Evolutionary conservation across 2,888 invertebrate genomes (phyloP).

Genomic region (Pyrrhosoma nymphula): DNA sequence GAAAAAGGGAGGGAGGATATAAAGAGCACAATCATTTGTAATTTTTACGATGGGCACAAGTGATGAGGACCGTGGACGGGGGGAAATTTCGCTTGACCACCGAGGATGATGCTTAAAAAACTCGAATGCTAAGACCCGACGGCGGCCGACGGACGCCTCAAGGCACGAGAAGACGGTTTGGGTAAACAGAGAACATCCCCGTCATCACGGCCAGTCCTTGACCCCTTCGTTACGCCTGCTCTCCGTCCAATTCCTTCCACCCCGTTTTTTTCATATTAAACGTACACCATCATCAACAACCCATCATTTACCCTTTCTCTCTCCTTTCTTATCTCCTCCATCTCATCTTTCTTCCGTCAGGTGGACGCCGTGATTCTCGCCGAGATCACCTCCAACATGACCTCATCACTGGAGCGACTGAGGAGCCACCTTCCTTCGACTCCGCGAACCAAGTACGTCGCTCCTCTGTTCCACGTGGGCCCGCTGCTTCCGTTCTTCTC

Average conservation of each 20-base stretch:
- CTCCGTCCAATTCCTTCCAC: not conserved
- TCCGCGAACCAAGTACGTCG: slow-evolving; percentile 65
- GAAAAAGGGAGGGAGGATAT: not conserved
- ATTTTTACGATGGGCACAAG: not conserved
- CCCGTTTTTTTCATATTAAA: not conserved
- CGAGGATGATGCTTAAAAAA: not conserved
- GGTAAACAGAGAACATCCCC: not conserved
- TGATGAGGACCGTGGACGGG: not conserved
- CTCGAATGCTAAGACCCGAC: not conserved
- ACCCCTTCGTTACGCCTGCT: slow-evolving; percentile 8
- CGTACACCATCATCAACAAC: slow-evolving; percentile 25
- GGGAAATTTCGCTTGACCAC: not conserved
- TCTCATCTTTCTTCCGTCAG: slow-evolving; percentile 48
- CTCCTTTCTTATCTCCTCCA: not conserved
- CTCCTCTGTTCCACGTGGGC: slow-evolving; percentile 55
- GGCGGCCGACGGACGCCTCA: not conserved
- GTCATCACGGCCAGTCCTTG: slow-evolving; percentile 40
- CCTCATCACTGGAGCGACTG: slow-evolving; percentile 53
- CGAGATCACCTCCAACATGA: slow-evolving; percentile 57
- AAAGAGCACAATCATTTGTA: not conserved
- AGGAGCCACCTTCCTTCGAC: slow-evolving; percentile 56
- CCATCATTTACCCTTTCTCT: not conserved
- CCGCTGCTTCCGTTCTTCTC: slow-evolving; percentile 52
- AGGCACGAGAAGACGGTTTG: not conserved
- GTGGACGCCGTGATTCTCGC: slow-evolving; percentile 49